Percentiles rank a stretch among this genome's conserved stretches.
Conservation (phyloP, 2,113 vertebrate species). For the Petaurus breviceps region DNA sequence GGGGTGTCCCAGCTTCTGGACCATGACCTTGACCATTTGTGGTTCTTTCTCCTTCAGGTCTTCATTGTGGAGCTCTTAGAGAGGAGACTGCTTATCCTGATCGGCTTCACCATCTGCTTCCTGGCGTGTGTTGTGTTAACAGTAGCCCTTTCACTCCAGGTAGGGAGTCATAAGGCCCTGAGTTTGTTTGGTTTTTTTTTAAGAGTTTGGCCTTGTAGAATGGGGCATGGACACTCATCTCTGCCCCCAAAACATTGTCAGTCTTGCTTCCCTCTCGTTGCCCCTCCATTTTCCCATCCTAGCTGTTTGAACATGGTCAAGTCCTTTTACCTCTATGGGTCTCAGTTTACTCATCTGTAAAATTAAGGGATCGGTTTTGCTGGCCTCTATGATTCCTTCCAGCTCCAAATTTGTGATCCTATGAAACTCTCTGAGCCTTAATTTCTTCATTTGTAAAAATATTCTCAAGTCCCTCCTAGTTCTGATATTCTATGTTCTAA, state of each 20-base stretch:
- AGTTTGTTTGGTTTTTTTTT: not conserved
- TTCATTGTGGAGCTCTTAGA: constrained; percentile 93
- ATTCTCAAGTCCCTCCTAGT: not conserved
- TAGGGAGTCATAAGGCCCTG: constrained; percentile 55
- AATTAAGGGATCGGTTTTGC: not conserved
- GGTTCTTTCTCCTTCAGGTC: constrained; percentile 81
- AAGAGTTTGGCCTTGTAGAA: not conserved
- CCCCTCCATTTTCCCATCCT: not conserved
- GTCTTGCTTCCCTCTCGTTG: not conserved
- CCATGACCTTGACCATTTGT: not conserved
- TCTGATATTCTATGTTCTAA: not conserved
- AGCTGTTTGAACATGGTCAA: not conserved
- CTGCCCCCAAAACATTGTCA: too few relatives aligned
- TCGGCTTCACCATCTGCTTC: constrained; percentile 91
- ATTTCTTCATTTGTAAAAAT: not conserved
- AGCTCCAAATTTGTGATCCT: not conserved
- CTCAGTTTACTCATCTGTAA: not conserved
- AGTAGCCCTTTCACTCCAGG: constrained; percentile 89
- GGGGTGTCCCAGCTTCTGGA: not conserved
- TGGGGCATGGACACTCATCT: accelerated
- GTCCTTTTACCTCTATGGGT: not conserved
- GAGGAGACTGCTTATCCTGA: constrained; percentile 88
- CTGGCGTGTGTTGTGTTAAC: constrained; percentile 88
- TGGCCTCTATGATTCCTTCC: not conserved
- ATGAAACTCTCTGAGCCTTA: not conserved